phyloP scores from a whole-genome alignment of 2,888 invertebrate genomes.

The Latrodectus elegans region DNA sequence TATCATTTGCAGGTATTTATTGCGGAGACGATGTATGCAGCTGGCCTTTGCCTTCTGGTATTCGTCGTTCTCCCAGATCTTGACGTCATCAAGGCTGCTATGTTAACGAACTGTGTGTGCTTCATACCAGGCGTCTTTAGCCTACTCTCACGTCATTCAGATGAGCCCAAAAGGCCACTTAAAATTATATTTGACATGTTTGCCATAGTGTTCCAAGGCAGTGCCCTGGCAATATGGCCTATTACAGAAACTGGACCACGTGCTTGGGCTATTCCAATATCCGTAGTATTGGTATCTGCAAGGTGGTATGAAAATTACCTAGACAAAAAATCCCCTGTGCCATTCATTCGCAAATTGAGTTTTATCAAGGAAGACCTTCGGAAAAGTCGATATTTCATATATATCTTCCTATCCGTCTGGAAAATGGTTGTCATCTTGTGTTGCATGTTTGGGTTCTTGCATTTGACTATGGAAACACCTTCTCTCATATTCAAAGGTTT shows the following conservation, averaged over 20 bases:
- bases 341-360: slow-evolving; percentile 83
- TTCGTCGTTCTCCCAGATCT: slow-evolving; percentile 77
- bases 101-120: slow-evolving; percentile 77
- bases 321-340: slow-evolving; percentile 87
- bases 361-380: slow-evolving; percentile 87
- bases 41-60: slow-evolving; percentile 77
- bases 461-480: slow-evolving; percentile 84
- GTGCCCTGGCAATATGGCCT: slow-evolving; percentile 83
- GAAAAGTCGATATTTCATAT: slow-evolving; percentile 89
- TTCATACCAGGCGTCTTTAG: slow-evolving; percentile 76
- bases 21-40: slow-evolving; percentile 76
- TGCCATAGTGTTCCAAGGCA: slow-evolving; percentile 81
- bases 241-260: slow-evolving; percentile 74
- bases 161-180: slow-evolving; percentile 75
- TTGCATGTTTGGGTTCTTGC: slow-evolving; percentile 83
- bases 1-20: slow-evolving; percentile 72
- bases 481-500: slow-evolving; percentile 86
- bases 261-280: slow-evolving; percentile 89
- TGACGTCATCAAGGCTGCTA: slow-evolving; percentile 76
- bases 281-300: slow-evolving; percentile 89
- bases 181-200: slow-evolving; percentile 79
- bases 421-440: slow-evolving; percentile 88
- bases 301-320: slow-evolving; percentile 99
- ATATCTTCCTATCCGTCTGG: slow-evolving; percentile 93
- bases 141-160: slow-evolving; percentile 74